Evolutionary conservation across 1,140 invertebrate species (phyloP).

Genomic region (Zaprionus ghesquierei): DNA sequence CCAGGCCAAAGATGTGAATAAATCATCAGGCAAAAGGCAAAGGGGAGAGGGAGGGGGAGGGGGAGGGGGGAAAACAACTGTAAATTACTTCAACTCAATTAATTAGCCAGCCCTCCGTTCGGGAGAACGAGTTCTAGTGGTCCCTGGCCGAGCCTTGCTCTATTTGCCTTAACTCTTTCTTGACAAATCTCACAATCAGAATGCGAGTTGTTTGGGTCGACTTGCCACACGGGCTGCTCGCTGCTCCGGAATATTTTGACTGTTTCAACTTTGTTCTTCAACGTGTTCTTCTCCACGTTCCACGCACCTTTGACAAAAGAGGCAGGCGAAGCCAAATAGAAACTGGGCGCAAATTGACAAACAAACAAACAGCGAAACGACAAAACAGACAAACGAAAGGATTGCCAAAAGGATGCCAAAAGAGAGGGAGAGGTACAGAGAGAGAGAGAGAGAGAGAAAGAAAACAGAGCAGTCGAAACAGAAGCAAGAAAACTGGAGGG

Average conservation of each 20-base stretch:
- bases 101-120: constrained; percentile 55
- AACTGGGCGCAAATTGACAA: constrained; percentile 55
- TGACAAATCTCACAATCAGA: constrained; percentile 55
- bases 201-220: constrained; percentile 12
- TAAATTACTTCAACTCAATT: constrained; percentile 78
- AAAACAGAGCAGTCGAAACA: constrained; percentile 7
- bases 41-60: constrained; percentile 9
- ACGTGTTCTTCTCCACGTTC: background rate
- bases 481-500: background rate
- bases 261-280: constrained; percentile 4
- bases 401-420: constrained; percentile 40
- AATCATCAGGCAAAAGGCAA: constrained; percentile 34
- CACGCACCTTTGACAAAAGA: constrained; percentile 49
- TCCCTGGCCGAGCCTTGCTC: background rate
- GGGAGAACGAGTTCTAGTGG: background rate
- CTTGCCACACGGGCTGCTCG: background rate
- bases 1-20: constrained; percentile 31
- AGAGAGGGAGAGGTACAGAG: background rate
- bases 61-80: constrained; percentile 8
- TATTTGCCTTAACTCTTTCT: constrained; percentile 68
- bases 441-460: constrained; percentile 5
- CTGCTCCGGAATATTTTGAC: background rate
- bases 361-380: constrained; percentile 56
- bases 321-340: constrained; percentile 60
- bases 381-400: constrained; percentile 52